phyloP scores from a whole-genome alignment of 2,888 invertebrate genomes.

The Lottia gigantea region DNA sequence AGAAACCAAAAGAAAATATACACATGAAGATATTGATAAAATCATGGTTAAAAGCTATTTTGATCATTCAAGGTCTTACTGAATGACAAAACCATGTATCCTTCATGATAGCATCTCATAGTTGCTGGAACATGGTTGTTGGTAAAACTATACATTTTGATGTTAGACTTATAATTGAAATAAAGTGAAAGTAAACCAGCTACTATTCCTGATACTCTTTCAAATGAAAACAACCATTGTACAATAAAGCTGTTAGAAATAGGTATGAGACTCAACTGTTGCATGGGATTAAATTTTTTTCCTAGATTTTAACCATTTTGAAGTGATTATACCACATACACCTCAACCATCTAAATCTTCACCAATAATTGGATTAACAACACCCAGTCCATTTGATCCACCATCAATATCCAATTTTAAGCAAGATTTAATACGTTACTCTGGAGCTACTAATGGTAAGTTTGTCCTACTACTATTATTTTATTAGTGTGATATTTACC shows the following conservation, averaged over 20 bases:
- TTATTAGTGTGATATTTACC: no score
- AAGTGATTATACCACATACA: conserved; percentile 35
- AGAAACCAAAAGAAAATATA: background rate
- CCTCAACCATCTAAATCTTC: conserved; percentile 59
- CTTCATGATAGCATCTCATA: no score
- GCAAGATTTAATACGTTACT: conserved; percentile 59
- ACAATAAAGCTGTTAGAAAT: no score
- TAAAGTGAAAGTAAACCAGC: no score
- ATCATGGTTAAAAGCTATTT: background rate
- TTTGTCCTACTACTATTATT: background rate
- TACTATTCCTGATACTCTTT: no score
- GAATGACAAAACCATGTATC: no score
- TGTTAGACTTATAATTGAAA: no score
- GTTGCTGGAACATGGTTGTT: no score
- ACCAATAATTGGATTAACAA: conserved; percentile 27
- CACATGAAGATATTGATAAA: conserved; percentile 1
- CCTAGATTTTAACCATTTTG: conserved; percentile 63
- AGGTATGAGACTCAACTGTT: background rate
- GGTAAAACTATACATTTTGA: no score
- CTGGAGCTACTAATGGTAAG: conserved; percentile 59
- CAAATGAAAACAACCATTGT: no score
- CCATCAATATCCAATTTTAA: conserved; percentile 49
- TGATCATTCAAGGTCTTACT: background rate
- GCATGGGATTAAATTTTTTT: no score
- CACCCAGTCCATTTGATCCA: conserved; percentile 55